A percentile compares a stretch with the other conserved stretches of the same genome.
Conservation (phyloP, 2,888 invertebrate species). For the Ferrisia virgata region DNA sequence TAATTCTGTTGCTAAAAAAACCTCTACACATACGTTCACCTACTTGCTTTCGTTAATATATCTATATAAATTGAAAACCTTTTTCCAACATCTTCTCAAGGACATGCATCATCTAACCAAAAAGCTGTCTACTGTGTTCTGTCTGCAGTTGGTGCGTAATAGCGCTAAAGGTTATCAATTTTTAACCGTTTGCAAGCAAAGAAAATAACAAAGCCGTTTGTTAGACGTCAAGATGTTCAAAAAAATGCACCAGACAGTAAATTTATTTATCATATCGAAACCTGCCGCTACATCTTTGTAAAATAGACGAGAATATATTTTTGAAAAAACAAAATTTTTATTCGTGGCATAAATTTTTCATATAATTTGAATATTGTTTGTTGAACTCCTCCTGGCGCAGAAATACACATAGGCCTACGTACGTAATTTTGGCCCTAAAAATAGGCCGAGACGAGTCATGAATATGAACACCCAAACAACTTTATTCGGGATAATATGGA, state of each 20-base stretch:
- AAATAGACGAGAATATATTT: neutral
- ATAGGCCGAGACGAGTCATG: too few species aligned
- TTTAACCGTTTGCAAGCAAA: neutral
- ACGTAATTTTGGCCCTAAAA: too few species aligned
- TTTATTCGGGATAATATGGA: too few species aligned
- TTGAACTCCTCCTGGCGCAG: too few species aligned
- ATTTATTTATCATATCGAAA: neutral
- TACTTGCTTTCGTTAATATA: too few species aligned
- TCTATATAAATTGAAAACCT: too few species aligned
- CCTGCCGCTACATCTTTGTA: neutral
- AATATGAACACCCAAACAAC: too few species aligned
- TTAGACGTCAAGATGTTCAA: neutral
- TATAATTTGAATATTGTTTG: too few species aligned
- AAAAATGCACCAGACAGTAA: neutral
- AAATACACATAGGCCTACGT: too few species aligned
- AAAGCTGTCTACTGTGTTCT: neutral
- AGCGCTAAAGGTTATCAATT: neutral
- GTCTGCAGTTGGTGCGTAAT: neutral
- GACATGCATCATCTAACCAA: neutral
- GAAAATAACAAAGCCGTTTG: neutral
- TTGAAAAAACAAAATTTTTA: neutral
- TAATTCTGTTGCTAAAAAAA: too few species aligned
- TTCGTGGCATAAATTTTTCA: too few species aligned
- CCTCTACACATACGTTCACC: too few species aligned
- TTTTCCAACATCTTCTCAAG: neutral